phyloP scores from a whole-genome alignment of 2,113 vertebrate genomes.

The Aphyosemion australe region DNA sequence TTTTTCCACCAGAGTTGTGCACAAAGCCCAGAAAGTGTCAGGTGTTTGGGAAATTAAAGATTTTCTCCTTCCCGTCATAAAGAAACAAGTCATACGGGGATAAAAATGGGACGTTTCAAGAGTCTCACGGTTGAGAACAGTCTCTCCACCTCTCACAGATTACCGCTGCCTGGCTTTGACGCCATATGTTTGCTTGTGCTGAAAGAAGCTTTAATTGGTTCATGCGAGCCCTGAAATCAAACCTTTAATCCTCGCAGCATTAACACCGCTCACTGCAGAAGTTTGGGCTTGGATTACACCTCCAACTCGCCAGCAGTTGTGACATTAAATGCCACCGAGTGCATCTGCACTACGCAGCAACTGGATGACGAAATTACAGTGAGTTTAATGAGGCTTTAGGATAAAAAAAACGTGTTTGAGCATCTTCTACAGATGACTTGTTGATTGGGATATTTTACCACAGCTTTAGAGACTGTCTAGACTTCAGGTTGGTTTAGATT shows the following conservation, averaged over 20 bases:
- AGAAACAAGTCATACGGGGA: neutral
- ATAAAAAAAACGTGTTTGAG: neutral
- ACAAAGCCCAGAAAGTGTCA: no score
- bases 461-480: neutral
- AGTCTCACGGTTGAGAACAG: neutral
- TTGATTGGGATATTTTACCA: neutral
- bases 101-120: neutral
- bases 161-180: slow-evolving; percentile 1
- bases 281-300: slow-evolving; percentile 34
- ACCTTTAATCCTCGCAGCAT: slow-evolving; percentile 55
- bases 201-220: slow-evolving; percentile 45
- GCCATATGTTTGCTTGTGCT: slow-evolving; percentile 39
- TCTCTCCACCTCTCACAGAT: neutral
- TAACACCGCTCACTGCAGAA: slow-evolving; percentile 22
- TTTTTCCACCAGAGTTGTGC: no score
- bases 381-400: neutral
- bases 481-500: slow-evolving; percentile 11
- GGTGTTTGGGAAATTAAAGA: neutral
- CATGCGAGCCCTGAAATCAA: slow-evolving; percentile 53
- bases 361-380: neutral
- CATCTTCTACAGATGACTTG: neutral
- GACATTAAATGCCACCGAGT: slow-evolving; percentile 14
- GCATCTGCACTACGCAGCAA: neutral
- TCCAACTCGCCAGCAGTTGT: slow-evolving; percentile 13
- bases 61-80: no score